Conservation (phyloP, 2,797 vertebrate species). For the Sphaeramia orbicularis region DNA sequence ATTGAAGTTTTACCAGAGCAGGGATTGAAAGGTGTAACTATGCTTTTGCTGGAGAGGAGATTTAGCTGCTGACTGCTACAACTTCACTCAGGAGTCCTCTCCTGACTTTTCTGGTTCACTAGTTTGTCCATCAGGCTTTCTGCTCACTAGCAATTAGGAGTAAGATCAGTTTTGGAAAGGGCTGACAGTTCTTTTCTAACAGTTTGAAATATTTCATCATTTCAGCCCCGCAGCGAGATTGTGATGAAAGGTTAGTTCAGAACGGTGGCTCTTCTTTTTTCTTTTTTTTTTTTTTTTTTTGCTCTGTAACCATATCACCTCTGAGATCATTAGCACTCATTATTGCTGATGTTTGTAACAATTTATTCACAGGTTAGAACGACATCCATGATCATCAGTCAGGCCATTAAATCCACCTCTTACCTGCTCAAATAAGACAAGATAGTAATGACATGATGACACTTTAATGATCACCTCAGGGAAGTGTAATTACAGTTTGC, state of each 20-base stretch:
- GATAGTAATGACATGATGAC: constrained; percentile 25
- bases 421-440: not conserved
- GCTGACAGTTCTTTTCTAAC: constrained; percentile 11
- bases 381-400: constrained; percentile 1
- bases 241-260: constrained; percentile 44
- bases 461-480: constrained; percentile 30
- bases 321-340: constrained; percentile 12
- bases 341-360: constrained; percentile 13
- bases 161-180: constrained; percentile 7
- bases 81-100: constrained; percentile 4
- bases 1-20: too few species aligned
- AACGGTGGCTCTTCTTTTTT: not conserved
- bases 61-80: not conserved
- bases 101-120: constrained; percentile 21
- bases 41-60: not conserved
- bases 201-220: constrained; percentile 28
- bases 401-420: not conserved
- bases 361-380: constrained; percentile 10
- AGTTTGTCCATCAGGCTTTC: constrained; percentile 22
- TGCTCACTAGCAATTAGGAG: constrained; percentile 31
- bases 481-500: constrained; percentile 34
- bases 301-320: constrained; percentile 10
- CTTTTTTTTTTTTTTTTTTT: too few species aligned
- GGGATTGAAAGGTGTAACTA: not conserved
- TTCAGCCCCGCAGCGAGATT: not conserved